Evolutionary conservation across 2,888 invertebrate species (phyloP).

Genomic region (Nomada ruficornis): DNA sequence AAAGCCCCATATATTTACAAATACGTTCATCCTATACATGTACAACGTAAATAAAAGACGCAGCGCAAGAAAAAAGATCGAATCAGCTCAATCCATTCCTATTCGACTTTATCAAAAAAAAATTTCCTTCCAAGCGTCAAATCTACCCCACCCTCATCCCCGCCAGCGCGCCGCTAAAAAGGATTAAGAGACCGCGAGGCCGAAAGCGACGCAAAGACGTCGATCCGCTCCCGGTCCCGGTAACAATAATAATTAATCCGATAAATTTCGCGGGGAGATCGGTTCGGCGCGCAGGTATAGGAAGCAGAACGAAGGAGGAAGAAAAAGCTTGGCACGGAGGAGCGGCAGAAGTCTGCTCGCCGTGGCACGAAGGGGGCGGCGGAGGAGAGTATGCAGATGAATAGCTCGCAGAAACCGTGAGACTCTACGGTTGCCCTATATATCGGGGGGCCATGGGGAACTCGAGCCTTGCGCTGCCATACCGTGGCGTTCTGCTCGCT

Average conservation of each 20-base stretch:
- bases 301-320: conserved; percentile 51
- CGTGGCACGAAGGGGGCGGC: conserved; percentile 35
- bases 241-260: conserved; percentile 65
- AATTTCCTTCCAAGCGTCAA: no score
- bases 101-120: no score
- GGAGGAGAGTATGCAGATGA: conserved; percentile 81
- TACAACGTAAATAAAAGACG: no score
- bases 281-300: conserved; percentile 36
- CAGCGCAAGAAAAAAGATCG: no score
- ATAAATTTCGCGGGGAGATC: conserved; percentile 53
- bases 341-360: conserved; percentile 7
- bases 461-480: conserved; percentile 50
- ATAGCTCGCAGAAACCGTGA: conserved; percentile 84
- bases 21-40: no score
- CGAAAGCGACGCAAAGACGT: background rate
- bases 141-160: no score
- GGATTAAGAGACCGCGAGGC: no score
- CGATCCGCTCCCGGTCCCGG: conserved; percentile 22
- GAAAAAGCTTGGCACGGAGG: conserved; percentile 42
- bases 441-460: conserved; percentile 75
- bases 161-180: no score
- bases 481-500: conserved; percentile 53
- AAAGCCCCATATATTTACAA: no score
- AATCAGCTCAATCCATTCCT: no score
- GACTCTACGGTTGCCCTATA: conserved; percentile 83